Base-by-base conservation (phyloP, 2,888 invertebrate genomes). In the Siphonodentalium dalli region DNA sequence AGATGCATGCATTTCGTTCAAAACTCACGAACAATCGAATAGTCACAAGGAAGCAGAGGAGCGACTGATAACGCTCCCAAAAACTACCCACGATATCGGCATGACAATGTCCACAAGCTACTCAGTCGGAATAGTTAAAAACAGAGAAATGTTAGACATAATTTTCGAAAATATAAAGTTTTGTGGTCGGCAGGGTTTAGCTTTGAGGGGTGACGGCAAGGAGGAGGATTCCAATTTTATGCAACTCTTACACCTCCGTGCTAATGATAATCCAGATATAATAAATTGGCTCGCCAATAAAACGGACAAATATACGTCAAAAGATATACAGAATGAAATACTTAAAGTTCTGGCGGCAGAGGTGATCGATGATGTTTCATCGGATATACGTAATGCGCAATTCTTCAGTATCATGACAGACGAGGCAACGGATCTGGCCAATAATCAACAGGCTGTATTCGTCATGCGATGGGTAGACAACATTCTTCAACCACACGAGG, bases 251-350 rank as follows among this genome's bases (percentile, higher is more conserved):
- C 55, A 53, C 29, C 21, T 59, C 6, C 54, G 47, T 20, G 43
- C 51, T 11, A 39, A 54, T 42, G 45, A 43, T 20, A 56, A 62
- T 41, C 20, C 29, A 24, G 34, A 38, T 15, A 27, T 68, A 23
- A 11, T 38, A 3, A 33, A 42, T 11, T 61, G 59, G 57, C n/a
- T 65, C 29, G 40, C 59, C 8, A 55, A 54, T 31, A 57, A 63
- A 44, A 41, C 24, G 20, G 42, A 58, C 24, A 64, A 51, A 31
- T 68, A 54, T 43, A 64, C 58, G 28, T 62, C 58, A 8, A 26
- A 52, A 11, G 61, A 63, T 9, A 63, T 61, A 8, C 65, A 68
- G 38, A 63, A 65, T 46, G 58, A 68, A 31, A 41, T 62, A 13
- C 37, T 68, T 8, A 43, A 58, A 18, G 47, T 63, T 13, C 61